These are phyloP conservation scores for Oryzias celebensis DNA, from an alignment of 2,113 vertebrate species.

Conservation along the genomic window DNA sequence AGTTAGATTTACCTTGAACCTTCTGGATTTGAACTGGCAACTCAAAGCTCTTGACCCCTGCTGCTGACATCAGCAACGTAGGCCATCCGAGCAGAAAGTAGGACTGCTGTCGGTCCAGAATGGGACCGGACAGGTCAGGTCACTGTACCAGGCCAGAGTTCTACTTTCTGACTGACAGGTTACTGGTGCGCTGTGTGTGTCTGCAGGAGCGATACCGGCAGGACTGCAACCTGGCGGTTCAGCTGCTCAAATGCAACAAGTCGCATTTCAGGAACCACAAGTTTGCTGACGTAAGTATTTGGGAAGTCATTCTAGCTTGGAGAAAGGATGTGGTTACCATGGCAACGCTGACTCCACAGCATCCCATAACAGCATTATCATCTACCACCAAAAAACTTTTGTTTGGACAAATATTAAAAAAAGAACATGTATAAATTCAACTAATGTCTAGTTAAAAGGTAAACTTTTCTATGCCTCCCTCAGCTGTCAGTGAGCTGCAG, in stretches of 20 bases:
- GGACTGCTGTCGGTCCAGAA: no score
- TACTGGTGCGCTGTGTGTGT: neutral
- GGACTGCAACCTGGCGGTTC: slow-evolving; percentile 97
- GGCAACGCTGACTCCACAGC: no score
- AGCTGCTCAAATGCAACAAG: slow-evolving; percentile 98
- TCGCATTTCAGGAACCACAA: slow-evolving; percentile 99
- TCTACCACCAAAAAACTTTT: no score
- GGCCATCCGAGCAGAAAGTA: no score
- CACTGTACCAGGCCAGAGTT: neutral
- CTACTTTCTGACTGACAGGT: neutral
- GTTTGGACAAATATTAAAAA: no score
- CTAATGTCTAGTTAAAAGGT: no score
- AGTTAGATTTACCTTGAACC: neutral
- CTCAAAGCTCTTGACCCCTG: neutral
- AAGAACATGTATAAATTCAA: no score
- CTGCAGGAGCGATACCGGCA: slow-evolving; percentile 91
- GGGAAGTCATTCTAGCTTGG: no score
- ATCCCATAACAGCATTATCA: no score
- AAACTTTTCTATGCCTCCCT: no score
- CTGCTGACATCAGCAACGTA: neutral
- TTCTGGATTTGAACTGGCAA: neutral
- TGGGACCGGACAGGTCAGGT: neutral
- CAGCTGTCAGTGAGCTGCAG: no score
- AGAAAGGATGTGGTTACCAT: no score
- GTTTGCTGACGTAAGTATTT: slow-evolving; percentile 91